Conservation (phyloP, 2,113 vertebrate genomes). For the Anolis sagrei region DNA sequence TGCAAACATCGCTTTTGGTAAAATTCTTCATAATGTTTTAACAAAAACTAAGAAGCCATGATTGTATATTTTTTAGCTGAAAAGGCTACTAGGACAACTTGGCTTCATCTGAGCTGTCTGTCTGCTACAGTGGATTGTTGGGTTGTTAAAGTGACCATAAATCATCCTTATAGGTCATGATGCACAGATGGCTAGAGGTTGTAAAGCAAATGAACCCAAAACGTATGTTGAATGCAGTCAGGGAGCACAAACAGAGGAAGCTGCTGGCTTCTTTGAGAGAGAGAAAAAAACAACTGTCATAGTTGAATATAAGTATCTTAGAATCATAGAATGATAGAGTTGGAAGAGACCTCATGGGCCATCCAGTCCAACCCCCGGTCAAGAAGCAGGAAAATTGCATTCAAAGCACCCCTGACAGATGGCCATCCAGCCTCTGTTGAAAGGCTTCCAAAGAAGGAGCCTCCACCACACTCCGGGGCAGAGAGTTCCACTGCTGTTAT, state of each 20-base stretch:
- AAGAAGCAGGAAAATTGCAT: too few species aligned
- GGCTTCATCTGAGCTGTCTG: slow-evolving; percentile 23
- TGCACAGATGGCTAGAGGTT: slow-evolving; percentile 49
- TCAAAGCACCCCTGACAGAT: too few species aligned
- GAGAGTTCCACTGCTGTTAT: too few species aligned
- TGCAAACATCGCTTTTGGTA: neutral
- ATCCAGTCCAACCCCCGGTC: too few species aligned
- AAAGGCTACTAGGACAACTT: slow-evolving; percentile 14
- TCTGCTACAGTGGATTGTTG: slow-evolving; percentile 28
- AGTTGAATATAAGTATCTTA: neutral
- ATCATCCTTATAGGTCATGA: slow-evolving; percentile 48
- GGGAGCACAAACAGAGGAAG: neutral
- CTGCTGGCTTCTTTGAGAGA: neutral
- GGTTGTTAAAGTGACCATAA: slow-evolving; percentile 19
- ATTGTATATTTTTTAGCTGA: neutral
- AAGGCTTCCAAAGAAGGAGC: too few species aligned
- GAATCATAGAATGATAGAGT: too few species aligned
- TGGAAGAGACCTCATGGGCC: too few species aligned
- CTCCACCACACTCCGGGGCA: too few species aligned
- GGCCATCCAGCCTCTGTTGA: too few species aligned
- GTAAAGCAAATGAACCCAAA: slow-evolving; percentile 19
- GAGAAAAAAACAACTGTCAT: neutral
- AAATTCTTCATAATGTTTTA: neutral
- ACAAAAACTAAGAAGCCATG: neutral
- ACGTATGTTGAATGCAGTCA: neutral